Evolutionary conservation across 2,113 vertebrate genomes (phyloP), one percentile per base, ranked within the genome.

Genomic region (Hepsetus odoe): DNA sequence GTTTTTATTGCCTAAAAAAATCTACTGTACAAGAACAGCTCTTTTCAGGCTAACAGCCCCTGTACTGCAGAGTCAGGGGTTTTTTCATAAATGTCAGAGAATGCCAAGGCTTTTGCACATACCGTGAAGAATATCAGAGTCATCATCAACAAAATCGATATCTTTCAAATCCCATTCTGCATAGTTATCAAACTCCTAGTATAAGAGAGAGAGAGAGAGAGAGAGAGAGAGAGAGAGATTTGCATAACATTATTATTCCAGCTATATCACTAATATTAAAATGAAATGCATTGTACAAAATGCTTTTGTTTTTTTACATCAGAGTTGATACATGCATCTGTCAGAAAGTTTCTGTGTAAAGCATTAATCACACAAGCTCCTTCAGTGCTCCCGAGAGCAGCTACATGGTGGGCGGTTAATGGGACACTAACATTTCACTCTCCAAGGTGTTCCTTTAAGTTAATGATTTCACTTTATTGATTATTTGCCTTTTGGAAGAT

Each of bases 161-260:
- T 99, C 98, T 90, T 98, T 98, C 90, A 99, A 91, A 91, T 99
- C 98, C 98, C 98, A 99, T 87, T 99, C 98, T 26, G 97, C 98
- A 12, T 98, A 99, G 92, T 99, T 99, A 92, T 99, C 98, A 90
- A 99, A 99, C 85, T 99, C 98, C 98, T 99, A 70, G n/a, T 44
- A 20, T 51, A 55, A 56, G 61, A 83, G 11, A 75, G 18, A 38
- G 13, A 33, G 59, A 83, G 13, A 75, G 22, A 33, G 59, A 83
- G 13, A 75, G 22, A 56, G 61, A 83, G 11, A 75, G 18, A 38
- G 13, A 33, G 59, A 83, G 13, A 75, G 22, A n/a, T n/a, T n/a
- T n/a, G n/a, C n/a, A n/a, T n/a, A n/a, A n/a, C n/a, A n/a, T n/a
- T n/a, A n/a, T 30, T 61, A 12, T 49, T 49, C 18, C 14, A 7